phyloP scores from a whole-genome alignment of 2,113 vertebrate genomes.

The Corythornis madagascariensis region DNA sequence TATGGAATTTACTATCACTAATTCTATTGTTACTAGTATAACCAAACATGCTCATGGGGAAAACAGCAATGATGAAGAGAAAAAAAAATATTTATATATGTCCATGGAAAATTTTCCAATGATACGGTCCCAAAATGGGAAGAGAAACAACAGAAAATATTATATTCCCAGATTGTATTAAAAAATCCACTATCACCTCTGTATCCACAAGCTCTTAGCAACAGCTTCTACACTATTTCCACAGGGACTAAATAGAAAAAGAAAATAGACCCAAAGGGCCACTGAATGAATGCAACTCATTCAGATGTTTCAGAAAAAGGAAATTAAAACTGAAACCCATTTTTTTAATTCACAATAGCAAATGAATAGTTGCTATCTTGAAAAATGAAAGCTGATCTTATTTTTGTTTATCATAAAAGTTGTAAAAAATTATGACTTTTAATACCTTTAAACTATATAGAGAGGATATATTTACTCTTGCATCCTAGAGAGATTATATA shows the following conservation, averaged over 20 bases:
- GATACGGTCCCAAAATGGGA: not conserved
- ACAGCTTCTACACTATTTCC: not conserved
- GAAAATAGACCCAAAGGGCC: not conserved
- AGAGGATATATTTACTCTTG: not conserved
- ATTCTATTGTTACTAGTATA: not conserved
- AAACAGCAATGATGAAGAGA: not conserved
- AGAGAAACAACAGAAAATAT: not conserved
- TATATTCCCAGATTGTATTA: not conserved
- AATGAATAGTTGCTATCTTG: not conserved
- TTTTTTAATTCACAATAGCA: not conserved
- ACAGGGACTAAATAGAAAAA: not conserved
- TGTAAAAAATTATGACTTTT: not conserved
- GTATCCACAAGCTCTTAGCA: not conserved
- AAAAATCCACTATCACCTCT: not conserved
- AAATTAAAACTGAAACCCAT: not conserved
- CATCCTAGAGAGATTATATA: not conserved
- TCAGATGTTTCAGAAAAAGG: not conserved
- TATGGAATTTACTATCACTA: not conserved
- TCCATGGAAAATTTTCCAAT: not conserved
- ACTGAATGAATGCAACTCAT: not conserved
- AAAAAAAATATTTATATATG: rapidly evolving
- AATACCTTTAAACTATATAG: not conserved
- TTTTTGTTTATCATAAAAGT: not conserved
- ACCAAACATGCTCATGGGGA: not conserved
- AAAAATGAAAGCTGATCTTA: not conserved